Evolutionary conservation across 2,888 invertebrate genomes (phyloP).

Genomic region (Orthosia gracilis): DNA sequence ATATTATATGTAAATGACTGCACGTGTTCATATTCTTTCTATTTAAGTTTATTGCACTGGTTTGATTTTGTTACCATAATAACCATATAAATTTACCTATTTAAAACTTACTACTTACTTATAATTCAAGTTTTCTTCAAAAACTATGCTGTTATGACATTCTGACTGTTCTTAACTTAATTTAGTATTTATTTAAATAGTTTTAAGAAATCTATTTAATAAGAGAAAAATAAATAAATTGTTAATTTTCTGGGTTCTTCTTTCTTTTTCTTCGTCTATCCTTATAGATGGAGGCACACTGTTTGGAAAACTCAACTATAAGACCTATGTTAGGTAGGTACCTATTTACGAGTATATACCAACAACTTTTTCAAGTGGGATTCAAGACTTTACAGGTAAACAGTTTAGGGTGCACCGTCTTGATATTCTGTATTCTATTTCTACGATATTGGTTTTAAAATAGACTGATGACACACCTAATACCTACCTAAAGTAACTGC

Average conservation of each 20-base stretch:
- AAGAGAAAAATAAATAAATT: constrained; percentile 50
- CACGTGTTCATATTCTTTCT: constrained; percentile 15
- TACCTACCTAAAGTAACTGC: too few relatives aligned
- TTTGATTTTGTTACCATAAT: constrained; percentile 33
- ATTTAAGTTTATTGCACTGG: constrained; percentile 3
- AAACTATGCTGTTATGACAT: not conserved
- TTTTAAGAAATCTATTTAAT: constrained; percentile 60
- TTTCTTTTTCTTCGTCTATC: constrained; percentile 3
- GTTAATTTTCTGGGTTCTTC: constrained; percentile 44
- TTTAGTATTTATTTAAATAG: constrained; percentile 52
- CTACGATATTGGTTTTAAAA: too few relatives aligned
- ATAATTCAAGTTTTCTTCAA: not conserved
- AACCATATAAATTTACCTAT: constrained; percentile 6
- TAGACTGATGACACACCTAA: too few relatives aligned
- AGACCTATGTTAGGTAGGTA: too few relatives aligned
- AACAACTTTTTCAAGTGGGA: too few relatives aligned
- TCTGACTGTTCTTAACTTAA: constrained; percentile 38
- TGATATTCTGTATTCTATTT: too few relatives aligned
- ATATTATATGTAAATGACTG: not conserved
- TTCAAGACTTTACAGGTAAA: too few relatives aligned
- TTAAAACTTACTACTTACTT: not conserved
- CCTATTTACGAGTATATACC: too few relatives aligned
- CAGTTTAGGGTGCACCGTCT: too few relatives aligned
- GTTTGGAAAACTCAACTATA: not conserved
- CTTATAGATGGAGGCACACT: not conserved